Conservation (phyloP, 2,888 invertebrate genomes). For the Protula sp. region DNA sequence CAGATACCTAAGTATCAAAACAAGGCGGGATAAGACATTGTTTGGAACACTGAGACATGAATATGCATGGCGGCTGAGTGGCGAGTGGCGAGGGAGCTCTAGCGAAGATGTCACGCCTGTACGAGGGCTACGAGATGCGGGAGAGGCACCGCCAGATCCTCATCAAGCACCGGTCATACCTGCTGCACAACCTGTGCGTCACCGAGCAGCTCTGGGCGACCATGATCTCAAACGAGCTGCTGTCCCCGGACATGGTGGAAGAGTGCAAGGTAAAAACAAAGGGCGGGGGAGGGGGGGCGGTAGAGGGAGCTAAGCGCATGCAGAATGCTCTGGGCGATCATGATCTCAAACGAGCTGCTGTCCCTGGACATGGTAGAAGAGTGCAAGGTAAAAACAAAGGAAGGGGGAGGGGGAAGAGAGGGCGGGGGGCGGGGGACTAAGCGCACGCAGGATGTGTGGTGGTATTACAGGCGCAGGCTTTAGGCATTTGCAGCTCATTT, state of each 20-base stretch:
- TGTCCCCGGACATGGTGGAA: slow-evolving; percentile 15
- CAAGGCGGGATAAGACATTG: too few species aligned
- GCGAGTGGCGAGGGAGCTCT: too few species aligned
- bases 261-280: slow-evolving; percentile 15
- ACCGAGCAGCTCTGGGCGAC: slow-evolving; percentile 13
- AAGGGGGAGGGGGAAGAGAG: too few species aligned
- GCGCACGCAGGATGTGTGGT: too few species aligned
- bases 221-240: slow-evolving; percentile 10
- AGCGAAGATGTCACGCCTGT: not conserved
- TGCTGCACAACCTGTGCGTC: slow-evolving; percentile 19
- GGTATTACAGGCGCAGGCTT: too few species aligned
- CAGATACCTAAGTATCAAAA: too few species aligned
- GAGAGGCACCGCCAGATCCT: slow-evolving; percentile 12
- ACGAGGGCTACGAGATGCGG: slow-evolving; percentile 15
- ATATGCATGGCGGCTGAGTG: too few species aligned
- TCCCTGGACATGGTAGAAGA: slow-evolving; percentile 15
- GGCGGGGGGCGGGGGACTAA: too few species aligned
- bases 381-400: slow-evolving; percentile 18
- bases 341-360: slow-evolving; percentile 10
- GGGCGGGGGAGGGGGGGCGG: too few species aligned
- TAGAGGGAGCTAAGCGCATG: too few species aligned
- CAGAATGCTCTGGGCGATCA: slow-evolving; percentile 10
- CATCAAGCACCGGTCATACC: slow-evolving; percentile 7
- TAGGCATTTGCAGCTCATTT: too few species aligned
- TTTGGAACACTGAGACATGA: too few species aligned